phyloP scores from a whole-genome alignment of 2,113 vertebrate genomes.

The Corvus moneduloides region DNA sequence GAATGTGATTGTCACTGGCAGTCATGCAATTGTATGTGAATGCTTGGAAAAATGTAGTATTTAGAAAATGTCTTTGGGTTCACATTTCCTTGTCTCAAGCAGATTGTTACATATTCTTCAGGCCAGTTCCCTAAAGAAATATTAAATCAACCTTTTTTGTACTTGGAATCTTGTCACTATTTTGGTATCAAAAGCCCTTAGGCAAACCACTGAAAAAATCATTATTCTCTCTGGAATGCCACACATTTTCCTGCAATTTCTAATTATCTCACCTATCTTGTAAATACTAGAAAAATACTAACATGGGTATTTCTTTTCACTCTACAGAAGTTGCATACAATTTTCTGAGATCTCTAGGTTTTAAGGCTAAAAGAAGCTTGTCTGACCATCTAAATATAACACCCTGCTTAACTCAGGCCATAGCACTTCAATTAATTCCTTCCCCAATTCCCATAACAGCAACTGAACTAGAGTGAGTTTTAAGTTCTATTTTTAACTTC shows the following conservation, averaged over 20 bases:
- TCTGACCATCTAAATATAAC: background rate
- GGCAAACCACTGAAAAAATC: background rate
- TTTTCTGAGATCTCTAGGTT: background rate
- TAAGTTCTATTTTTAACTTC: background rate
- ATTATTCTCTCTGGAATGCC: background rate
- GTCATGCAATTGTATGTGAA: constrained; percentile 7
- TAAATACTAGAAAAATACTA: background rate
- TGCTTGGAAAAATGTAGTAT: constrained; percentile 6
- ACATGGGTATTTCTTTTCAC: background rate
- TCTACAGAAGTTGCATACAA: background rate
- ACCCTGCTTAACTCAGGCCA: background rate
- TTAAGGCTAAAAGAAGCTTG: background rate
- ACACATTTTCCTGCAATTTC: background rate
- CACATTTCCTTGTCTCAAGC: constrained; percentile 50
- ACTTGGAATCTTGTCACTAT: constrained; percentile 25
- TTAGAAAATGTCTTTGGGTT: constrained; percentile 51
- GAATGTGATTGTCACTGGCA: background rate
- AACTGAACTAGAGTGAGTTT: background rate
- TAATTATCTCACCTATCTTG: background rate
- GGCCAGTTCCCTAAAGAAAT: constrained; percentile 32
- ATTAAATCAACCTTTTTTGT: constrained; percentile 40
- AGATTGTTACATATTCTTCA: constrained; percentile 50
- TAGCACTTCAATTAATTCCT: constrained; percentile 5
- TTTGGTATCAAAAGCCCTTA: constrained; percentile 26
- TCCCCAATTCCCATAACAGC: background rate